Evolutionary conservation across 2,113 vertebrate species (phyloP).

Genomic region (Thalassoma bifasciatum): DNA sequence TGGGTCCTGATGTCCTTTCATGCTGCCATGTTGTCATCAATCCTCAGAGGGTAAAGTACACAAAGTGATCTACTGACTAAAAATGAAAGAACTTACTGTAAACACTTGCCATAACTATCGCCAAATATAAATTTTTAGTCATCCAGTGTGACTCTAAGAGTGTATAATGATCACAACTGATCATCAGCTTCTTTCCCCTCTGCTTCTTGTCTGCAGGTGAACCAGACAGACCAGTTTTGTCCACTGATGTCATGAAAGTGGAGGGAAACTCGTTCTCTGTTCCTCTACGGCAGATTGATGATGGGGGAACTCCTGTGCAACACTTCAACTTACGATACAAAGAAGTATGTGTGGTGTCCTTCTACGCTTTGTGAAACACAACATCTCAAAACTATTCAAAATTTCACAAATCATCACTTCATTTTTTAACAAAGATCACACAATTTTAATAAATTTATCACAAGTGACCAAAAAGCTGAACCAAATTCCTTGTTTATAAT

Average conservation of each 20-base stretch:
- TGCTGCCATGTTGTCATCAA: conserved; percentile 28
- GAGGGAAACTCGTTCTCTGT: conserved; percentile 73
- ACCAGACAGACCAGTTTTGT: conserved; percentile 76
- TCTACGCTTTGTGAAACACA: neutral
- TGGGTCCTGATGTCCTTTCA: conserved; percentile 50
- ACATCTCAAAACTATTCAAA: neutral
- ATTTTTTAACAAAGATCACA: no score
- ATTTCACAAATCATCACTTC: no score
- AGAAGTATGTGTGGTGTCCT: conserved; percentile 54
- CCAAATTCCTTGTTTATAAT: neutral
- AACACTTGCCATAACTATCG: neutral
- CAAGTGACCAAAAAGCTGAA: neutral
- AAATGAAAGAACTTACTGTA: neutral
- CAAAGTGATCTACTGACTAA: neutral
- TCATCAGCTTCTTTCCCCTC: neutral
- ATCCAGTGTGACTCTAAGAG: neutral
- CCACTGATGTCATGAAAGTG: conserved; percentile 43
- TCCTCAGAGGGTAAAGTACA: conserved; percentile 73
- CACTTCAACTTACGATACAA: conserved; percentile 73
- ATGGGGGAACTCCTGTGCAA: conserved; percentile 68
- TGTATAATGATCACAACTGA: neutral
- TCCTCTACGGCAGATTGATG: conserved; percentile 63
- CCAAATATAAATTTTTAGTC: accelerated
- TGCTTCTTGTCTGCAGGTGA: conserved; percentile 69
- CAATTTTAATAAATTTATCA: no score